phyloP scores from a whole-genome alignment of 2,113 vertebrate genomes.

The Caranx ignobilis region DNA sequence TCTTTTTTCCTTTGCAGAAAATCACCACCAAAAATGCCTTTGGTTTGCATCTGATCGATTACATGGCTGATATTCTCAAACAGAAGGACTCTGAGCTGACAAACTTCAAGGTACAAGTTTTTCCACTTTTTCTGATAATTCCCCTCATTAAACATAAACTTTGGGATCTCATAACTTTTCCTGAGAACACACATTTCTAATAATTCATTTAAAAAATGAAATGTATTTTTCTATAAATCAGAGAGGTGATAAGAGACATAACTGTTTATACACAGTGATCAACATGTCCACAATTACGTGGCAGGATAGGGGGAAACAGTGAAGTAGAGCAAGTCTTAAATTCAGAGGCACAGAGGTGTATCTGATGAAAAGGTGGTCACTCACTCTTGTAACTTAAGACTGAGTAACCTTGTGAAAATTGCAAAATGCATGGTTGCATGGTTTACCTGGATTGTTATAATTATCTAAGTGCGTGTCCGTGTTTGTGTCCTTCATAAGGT shows the following conservation, averaged over 20 bases:
- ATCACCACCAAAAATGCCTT: slow-evolving; percentile 98
- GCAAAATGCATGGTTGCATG: background rate
- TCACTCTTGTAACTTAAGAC: background rate
- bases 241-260: background rate
- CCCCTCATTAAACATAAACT: background rate
- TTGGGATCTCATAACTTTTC: background rate
- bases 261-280: background rate
- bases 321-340: background rate
- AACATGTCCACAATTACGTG: background rate
- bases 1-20: slow-evolving; percentile 86
- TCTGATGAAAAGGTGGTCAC: background rate
- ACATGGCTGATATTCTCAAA: slow-evolving; percentile 93
- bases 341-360: background rate
- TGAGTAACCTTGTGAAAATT: background rate
- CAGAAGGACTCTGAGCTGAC: slow-evolving; percentile 90
- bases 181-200: background rate
- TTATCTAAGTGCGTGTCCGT: background rate
- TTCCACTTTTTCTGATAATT: background rate
- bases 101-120: slow-evolving; percentile 91
- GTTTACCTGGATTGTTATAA: background rate
- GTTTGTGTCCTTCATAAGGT: slow-evolving; percentile 80
- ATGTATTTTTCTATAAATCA: background rate
- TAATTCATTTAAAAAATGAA: background rate
- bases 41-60: slow-evolving; percentile 95
- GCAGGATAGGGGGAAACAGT: background rate